Base-by-base conservation (phyloP, 1,140 invertebrate genomes). In the Gonioctena quinquepunctata region DNA sequence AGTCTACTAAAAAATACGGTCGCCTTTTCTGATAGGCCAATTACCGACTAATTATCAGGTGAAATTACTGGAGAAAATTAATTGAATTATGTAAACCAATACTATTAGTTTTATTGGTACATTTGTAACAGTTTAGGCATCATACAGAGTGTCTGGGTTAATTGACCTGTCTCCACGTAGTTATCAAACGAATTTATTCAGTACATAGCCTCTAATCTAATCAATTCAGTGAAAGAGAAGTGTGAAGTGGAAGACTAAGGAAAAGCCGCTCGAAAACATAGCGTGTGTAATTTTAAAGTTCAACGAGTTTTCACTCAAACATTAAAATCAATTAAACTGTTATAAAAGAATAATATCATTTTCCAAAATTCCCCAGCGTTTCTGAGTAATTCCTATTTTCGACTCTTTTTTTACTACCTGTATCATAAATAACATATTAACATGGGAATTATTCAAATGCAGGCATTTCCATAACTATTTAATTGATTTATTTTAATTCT, bases 71-170 rank as follows among this genome's bases (percentile, higher is more conserved):
- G 23, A 28, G 23, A 18, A 25, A 70, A 66, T 66, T 66, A 70
- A 66, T 66, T 66, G 21, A 70, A 66, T 66, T 70, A 70, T 66
- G 63, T 66, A 66, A 70, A 59, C 52, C 49, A 66, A 66, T 66
- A 52, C 54, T 19, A 61, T 61, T 61, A 61, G 23, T 27, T 61
- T 61, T 61, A 61, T 27, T 61, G 25, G 16, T 28, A 5, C 8
- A 61, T 61, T 28, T 61, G 25, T 61, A 61, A 27, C 13, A 61
- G 23, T 54, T 54, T 54, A 22, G 52, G n/a, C 22, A 13, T 42
- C 33, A 54, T 54, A 54, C 52, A 2, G 52, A 54, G 52, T 54
- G 52, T 21, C 22, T 13, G 52, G 2, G 0, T 1, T 22, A 22
- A 54, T 8, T 54, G 52, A 23, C 18, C 52, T 54, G 52, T 54